Base-by-base conservation (phyloP, 2,888 invertebrate genomes). In the Torymus texanus region DNA sequence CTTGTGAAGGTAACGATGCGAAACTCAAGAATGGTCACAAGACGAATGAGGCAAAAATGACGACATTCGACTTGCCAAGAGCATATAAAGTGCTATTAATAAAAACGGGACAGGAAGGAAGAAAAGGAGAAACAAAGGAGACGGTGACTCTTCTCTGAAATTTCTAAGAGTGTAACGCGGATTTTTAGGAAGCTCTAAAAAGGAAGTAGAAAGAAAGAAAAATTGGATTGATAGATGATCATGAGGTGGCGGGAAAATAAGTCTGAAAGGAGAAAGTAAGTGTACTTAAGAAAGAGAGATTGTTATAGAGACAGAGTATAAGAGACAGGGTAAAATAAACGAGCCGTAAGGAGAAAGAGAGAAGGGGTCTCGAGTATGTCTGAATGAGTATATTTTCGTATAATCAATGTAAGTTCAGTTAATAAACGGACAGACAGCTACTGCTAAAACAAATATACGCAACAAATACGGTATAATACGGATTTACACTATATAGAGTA, bases 341-440 rank as follows among this genome's bases (percentile, higher is more conserved):
- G 41, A 41, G 41, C 10, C 2, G 56, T 51, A 41, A 58, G 0
- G 50, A 65, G 50, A 59, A 16, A 56, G 41, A 21, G 16, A 5
- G 61, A 68, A 62, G 14, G 29, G 56, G 10, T 68, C 50, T 79
- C 29, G 41, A 59, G 68, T 76, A 68, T 70, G 68, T 77, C n/a
- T 77, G 68, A 65, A 70, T 76, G 73, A 77, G 62, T 77, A 73
- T 78, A 83, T 82, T 80, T 8, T 81, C 82, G 82, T 84, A 84
- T 83, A 79, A 86, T 77, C n/a, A 66, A 75, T 78, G 75, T 81
- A 58, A 65, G 55, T 77, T 75, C 66, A 62, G 16, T 80, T 71
- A 70, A 71, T 80, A 83, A 87, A 85, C 83, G 84, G 83, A 86
- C 86, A 87, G 84, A 88, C 85, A 87, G 86, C 87, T 86, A 88